phyloP scores from a whole-genome alignment of 1,140 invertebrate species.

The Trypoxylus dichotomus region DNA sequence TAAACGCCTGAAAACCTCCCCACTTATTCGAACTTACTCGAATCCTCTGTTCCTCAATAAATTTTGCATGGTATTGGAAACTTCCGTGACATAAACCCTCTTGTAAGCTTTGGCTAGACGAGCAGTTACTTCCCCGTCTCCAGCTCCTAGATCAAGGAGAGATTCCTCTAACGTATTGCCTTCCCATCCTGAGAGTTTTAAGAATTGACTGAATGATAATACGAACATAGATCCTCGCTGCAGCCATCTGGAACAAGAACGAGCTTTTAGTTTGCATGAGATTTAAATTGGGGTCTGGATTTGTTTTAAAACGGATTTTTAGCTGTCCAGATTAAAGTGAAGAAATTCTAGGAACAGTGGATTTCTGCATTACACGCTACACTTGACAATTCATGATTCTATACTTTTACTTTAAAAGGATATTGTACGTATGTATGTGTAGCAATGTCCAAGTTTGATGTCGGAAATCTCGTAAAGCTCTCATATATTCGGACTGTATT shows the following conservation, averaged over 20 bases:
- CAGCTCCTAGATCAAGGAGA: conserved; percentile 86
- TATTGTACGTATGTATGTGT: too few species aligned
- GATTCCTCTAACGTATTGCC: conserved; percentile 55
- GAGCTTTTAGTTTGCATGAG: conserved; percentile 24
- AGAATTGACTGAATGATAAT: conserved; percentile 76
- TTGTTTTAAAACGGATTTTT: not conserved
- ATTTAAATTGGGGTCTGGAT: conserved; percentile 14
- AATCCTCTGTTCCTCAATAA: conserved; percentile 72
- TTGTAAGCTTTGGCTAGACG: conserved; percentile 72
- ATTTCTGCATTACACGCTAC: too few species aligned
- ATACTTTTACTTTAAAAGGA: too few species aligned
- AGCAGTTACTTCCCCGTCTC: conserved; percentile 85
- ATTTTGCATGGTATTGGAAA: conserved; percentile 80
- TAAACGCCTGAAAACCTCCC: not conserved
- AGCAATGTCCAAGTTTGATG: too few species aligned
- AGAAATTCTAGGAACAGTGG: not conserved
- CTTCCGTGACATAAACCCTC: conserved; percentile 81
- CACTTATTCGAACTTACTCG: conserved; percentile 59
- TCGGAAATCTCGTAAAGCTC: too few species aligned
- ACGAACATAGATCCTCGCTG: conserved; percentile 92
- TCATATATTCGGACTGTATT: too few species aligned
- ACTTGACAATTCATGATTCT: too few species aligned
- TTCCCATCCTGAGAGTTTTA: conserved; percentile 55
- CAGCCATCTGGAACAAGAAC: conserved; percentile 67
- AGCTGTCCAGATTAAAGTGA: not conserved